Base-by-base conservation (phyloP, 2,113 vertebrate species). In the Cheilinus undulatus region DNA sequence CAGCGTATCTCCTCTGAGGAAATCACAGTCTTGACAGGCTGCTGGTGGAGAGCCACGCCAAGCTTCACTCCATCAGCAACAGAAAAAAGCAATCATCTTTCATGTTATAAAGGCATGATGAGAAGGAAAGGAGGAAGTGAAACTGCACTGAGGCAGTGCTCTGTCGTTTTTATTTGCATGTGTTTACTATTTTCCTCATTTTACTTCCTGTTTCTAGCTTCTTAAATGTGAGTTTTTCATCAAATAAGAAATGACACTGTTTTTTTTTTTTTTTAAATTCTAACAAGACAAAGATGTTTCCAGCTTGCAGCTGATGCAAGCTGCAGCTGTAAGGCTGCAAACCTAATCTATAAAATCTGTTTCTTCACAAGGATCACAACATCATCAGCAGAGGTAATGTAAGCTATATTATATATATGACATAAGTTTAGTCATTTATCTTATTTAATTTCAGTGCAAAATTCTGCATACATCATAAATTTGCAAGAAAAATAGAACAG, bases 31-130 rank as follows among this genome's bases (percentile, higher is more conserved):
- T 64, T 43, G 77, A 72, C 61, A 61, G 42, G 46, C 73, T 54
- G 71, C 40, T 50, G 69, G 45, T 65, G 71, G 63, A 72, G 26
- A 32, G 57, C 81, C 78, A 84, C 86, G 24, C 80, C 80, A 82
- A 26, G 62, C 54, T 54, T 45, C 73, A 42, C 70, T 74, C 43
- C 4, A 56, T 65, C 34, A 52, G 22, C 43, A 62, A 0, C 36
- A 28, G 7, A 34, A 4, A 28, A 30, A 71, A 76, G 69, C 20
- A 28, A 63, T 42, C 62, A 53, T 74, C 62, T 65, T 76, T 57
- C 42, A 52, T 46, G 34, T 68, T 13, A 19, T 6, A 4, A 51
- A 24, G 32, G 6, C 56, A 42, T 24, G 19, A 20, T 20, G 49
- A 51, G 42, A 20, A 46, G 19, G 28, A 26, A 20, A 46, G 19